Evolutionary conservation across 2,113 vertebrate species (phyloP).

Genomic region (Picathartes gymnocephalus): DNA sequence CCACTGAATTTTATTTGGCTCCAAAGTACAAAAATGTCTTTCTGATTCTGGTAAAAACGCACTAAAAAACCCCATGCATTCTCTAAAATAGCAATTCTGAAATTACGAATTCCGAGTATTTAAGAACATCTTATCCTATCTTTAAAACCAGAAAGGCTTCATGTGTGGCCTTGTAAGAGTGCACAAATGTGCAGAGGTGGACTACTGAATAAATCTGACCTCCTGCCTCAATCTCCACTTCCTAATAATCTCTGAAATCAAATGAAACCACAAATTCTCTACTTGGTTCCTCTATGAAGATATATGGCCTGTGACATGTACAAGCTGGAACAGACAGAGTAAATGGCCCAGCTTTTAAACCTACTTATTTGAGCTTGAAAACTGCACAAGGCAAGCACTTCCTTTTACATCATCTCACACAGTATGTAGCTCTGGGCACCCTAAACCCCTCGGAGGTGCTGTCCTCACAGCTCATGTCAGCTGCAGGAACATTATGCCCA

Average conservation of each 20-base stretch:
- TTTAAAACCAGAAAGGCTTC: background rate
- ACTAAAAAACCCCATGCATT: background rate
- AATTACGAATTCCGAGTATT: background rate
- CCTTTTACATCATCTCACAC: background rate
- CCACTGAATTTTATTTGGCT: background rate
- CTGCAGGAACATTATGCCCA: background rate
- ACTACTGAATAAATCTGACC: background rate
- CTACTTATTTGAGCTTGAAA: background rate
- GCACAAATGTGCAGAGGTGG: rapidly evolving
- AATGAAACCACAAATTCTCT: background rate
- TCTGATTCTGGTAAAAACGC: background rate
- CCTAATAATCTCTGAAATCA: background rate
- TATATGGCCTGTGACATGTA: background rate
- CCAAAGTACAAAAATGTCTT: background rate
- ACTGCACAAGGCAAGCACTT: background rate
- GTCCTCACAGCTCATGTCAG: background rate
- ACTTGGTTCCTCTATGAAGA: background rate
- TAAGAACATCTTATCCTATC: background rate
- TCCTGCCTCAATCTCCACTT: background rate
- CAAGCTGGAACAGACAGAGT: background rate
- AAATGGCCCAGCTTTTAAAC: background rate
- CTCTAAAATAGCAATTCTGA: background rate
- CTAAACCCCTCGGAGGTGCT: rapidly evolving
- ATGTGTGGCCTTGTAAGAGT: background rate
- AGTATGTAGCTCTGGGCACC: background rate